Conservation (phyloP, 1,140 invertebrate genomes). For the Probaryconus sp. region DNA sequence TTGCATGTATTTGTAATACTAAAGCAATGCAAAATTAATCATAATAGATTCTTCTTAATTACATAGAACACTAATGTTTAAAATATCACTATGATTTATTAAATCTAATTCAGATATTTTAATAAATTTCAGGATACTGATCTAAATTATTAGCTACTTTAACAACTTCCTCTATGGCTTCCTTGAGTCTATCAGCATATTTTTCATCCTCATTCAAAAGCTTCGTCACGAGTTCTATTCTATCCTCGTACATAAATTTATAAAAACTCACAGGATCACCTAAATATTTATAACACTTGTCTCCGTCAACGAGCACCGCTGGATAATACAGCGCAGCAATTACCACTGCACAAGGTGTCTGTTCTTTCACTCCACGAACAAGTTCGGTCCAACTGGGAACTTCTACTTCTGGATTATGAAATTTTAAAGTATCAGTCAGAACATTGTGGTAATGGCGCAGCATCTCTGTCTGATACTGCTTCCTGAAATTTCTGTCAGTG, state of each 20-base stretch:
- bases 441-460: constrained; percentile 70
- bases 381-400: constrained; percentile 68
- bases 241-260: constrained; percentile 63
- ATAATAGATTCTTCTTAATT: too few relatives aligned
- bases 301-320: constrained; percentile 67
- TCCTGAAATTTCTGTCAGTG: constrained; percentile 66
- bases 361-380: constrained; percentile 67
- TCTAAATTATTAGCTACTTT: constrained; percentile 65
- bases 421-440: constrained; percentile 59
- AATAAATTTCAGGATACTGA: constrained; percentile 43
- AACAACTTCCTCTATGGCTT: constrained; percentile 67
- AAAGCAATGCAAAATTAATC: too few relatives aligned
- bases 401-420: constrained; percentile 20
- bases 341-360: constrained; percentile 66
- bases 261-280: constrained; percentile 57
- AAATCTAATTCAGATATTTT: constrained; percentile 1
- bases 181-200: constrained; percentile 65
- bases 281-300: constrained; percentile 46
- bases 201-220: constrained; percentile 61
- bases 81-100: too few relatives aligned
- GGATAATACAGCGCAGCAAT: constrained; percentile 68
- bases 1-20: too few relatives aligned
- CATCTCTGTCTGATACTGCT: constrained; percentile 62
- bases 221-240: constrained; percentile 50
- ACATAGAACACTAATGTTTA: too few relatives aligned